Evolutionary conservation across 2,797 vertebrate species (phyloP).

Genomic region (Varecia variegata): DNA sequence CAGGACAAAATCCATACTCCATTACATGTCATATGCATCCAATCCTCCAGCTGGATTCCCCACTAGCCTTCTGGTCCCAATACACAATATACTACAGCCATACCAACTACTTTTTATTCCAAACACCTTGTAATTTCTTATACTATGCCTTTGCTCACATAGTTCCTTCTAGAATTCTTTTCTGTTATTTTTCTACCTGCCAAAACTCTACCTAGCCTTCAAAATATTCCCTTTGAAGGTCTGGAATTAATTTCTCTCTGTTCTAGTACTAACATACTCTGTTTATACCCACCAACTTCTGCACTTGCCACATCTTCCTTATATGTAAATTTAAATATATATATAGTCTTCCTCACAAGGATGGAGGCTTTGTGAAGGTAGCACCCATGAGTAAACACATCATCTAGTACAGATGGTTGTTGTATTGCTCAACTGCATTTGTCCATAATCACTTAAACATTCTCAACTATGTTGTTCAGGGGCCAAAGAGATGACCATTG

Average conservation of each 20-base stretch:
- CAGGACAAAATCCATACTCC: background rate
- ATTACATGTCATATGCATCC: background rate
- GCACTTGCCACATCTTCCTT: background rate
- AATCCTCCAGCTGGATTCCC: background rate
- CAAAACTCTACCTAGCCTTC: background rate
- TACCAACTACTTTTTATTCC: background rate
- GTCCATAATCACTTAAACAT: background rate
- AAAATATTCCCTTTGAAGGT: background rate
- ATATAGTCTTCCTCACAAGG: background rate
- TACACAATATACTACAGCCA: background rate
- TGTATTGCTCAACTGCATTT: background rate
- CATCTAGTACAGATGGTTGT: background rate
- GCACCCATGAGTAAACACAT: background rate
- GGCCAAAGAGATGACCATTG: background rate
- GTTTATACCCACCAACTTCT: conserved; percentile 19
- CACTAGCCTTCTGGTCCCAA: background rate
- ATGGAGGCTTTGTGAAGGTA: background rate
- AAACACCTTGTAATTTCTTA: background rate
- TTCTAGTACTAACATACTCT: background rate
- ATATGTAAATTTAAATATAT: background rate
- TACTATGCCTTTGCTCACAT: background rate
- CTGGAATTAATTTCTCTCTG: conserved; percentile 14
- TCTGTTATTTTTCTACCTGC: conserved; percentile 15
- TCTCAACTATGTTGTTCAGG: background rate
- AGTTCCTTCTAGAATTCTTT: background rate